A percentile compares a stretch with the other conserved stretches of the same genome.
phyloP scores from a whole-genome alignment of 2,797 vertebrate genomes.

The Diplodus puntazzo region DNA sequence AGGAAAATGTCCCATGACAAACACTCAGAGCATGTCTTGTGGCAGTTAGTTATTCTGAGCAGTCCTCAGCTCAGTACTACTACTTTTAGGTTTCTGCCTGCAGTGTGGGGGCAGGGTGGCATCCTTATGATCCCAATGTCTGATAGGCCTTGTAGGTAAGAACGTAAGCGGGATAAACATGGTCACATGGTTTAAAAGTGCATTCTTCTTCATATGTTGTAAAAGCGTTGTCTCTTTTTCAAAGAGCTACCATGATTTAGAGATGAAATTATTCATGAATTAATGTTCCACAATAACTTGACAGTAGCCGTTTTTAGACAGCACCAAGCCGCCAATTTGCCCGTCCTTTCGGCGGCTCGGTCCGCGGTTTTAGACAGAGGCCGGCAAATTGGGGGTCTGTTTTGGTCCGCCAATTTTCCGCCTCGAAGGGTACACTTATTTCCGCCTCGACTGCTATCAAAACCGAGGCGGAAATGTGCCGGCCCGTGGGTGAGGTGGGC shows the following conservation, averaged over 20 bases:
- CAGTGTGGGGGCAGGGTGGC: not conserved
- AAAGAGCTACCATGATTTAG: not conserved
- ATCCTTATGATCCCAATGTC: not conserved
- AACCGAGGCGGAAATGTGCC: too few relatives aligned
- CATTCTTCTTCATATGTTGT: not conserved
- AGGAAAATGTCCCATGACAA: not conserved
- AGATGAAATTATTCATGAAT: not conserved
- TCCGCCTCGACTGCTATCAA: too few relatives aligned
- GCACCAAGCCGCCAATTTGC: too few relatives aligned
- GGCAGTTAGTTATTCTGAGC: not conserved
- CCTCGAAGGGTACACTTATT: too few relatives aligned
- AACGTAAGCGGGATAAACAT: not conserved
- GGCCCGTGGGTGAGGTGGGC: too few relatives aligned
- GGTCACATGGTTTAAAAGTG: not conserved
- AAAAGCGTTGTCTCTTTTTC: not conserved
- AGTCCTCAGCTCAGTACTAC: not conserved
- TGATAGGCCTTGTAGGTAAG: not conserved
- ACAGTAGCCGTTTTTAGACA: too few relatives aligned
- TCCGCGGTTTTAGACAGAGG: too few relatives aligned
- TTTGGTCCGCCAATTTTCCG: too few relatives aligned
- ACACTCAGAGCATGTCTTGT: not conserved
- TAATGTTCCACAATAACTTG: not conserved
- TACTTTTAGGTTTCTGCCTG: not conserved
- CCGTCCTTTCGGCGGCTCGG: too few relatives aligned
- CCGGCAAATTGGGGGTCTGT: too few relatives aligned